A percentile compares a stretch with the other conserved stretches of the same genome.
phyloP scores from a whole-genome alignment of 2,888 invertebrate genomes.

The Eupeodes latifasciatus region DNA sequence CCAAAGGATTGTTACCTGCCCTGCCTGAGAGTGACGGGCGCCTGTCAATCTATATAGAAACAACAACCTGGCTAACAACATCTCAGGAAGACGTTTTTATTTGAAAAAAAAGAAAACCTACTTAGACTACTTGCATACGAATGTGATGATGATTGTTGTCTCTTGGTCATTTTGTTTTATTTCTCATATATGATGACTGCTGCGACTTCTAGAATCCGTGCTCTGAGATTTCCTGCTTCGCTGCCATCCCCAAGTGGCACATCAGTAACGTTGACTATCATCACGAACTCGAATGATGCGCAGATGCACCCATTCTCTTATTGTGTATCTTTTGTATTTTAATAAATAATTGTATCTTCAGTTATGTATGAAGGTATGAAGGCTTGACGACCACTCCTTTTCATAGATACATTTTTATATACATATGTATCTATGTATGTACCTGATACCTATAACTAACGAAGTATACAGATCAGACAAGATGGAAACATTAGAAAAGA shows the following conservation, averaged over 20 bases:
- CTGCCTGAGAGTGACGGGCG: slow-evolving; percentile 14
- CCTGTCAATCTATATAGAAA: slow-evolving; percentile 43
- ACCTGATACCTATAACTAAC: neutral
- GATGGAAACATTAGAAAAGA: slow-evolving; percentile 47
- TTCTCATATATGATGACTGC: slow-evolving; percentile 39
- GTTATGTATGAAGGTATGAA: neutral
- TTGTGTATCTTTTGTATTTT: slow-evolving; percentile 36
- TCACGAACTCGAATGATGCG: slow-evolving; percentile 28
- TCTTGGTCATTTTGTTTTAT: slow-evolving; percentile 28
- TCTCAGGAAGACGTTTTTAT: slow-evolving; percentile 15
- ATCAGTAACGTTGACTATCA: slow-evolving; percentile 28
- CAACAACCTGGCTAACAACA: slow-evolving; percentile 20
- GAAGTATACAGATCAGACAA: slow-evolving; percentile 36
- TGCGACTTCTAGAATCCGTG: slow-evolving; percentile 1
- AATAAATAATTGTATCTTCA: neutral
- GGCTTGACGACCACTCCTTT: slow-evolving; percentile 40
- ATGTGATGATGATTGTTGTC: slow-evolving; percentile 48
- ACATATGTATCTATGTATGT: too few species aligned
- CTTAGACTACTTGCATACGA: slow-evolving; percentile 50
- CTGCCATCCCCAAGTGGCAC: slow-evolving; percentile 4
- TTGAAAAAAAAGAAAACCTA: neutral
- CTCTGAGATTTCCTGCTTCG: slow-evolving; percentile 52
- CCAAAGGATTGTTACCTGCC: slow-evolving; percentile 28
- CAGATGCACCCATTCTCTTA: slow-evolving; percentile 33
- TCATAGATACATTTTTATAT: neutral